phyloP scores from a whole-genome alignment of 1,140 invertebrate species.

The Idris sp. region DNA sequence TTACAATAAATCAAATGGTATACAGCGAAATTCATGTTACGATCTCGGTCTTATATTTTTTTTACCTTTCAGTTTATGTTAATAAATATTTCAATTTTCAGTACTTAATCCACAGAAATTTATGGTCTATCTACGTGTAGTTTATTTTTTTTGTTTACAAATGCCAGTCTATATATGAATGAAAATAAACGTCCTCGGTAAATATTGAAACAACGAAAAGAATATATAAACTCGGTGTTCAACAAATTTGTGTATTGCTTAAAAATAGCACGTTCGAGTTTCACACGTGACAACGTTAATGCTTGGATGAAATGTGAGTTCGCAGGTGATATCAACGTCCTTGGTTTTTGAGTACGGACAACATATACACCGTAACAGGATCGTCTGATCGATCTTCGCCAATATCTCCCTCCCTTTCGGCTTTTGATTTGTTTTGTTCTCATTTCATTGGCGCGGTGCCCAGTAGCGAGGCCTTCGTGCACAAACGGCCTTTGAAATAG shows the following conservation, averaged over 20 bases:
- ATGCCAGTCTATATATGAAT: no score
- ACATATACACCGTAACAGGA: conserved; percentile 30
- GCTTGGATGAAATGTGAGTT: conserved; percentile 46
- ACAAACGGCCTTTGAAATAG: conserved; percentile 72
- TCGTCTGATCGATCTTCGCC: conserved; percentile 42
- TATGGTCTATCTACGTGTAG: no score
- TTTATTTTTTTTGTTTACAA: no score
- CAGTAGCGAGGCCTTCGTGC: conserved; percentile 54
- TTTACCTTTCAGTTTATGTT: no score
- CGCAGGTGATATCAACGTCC: conserved; percentile 19
- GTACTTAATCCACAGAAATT: no score
- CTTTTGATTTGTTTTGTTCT: conserved; percentile 65
- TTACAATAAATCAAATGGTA: no score
- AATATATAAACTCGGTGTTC: no score
- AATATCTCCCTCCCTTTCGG: conserved; percentile 37
- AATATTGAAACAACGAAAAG: no score
- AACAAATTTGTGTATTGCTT: conserved; percentile 3
- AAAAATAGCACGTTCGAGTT: conserved; percentile 6
- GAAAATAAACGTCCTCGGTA: no score
- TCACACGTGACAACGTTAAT: conserved; percentile 12
- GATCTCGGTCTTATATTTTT: no score
- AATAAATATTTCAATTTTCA: no score
- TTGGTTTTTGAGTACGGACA: conserved; percentile 11
- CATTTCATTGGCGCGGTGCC: conserved; percentile 53
- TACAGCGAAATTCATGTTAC: no score